Conservation (phyloP, 2,797 vertebrate species). For the Astyanax mexicanus region DNA sequence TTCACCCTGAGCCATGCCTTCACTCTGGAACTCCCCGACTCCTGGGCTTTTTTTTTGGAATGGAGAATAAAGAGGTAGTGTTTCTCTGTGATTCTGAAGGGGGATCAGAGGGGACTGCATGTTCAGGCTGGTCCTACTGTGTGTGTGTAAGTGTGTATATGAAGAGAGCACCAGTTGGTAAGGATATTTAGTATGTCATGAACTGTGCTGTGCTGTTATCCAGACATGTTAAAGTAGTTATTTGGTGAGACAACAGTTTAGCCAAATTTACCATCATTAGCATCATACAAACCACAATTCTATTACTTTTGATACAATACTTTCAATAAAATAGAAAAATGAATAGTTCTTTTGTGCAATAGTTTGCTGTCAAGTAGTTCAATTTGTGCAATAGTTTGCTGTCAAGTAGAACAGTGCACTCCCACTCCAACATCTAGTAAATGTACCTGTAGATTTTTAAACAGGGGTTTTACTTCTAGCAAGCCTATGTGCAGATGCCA, state of each 20-base stretch:
- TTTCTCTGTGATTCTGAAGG: slow-evolving; percentile 73
- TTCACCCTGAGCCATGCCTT: not conserved
- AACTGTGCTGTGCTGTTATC: slow-evolving; percentile 45
- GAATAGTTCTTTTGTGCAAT: too few relatives aligned
- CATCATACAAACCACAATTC: not conserved
- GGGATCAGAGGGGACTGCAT: slow-evolving; percentile 65
- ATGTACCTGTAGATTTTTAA: too few relatives aligned
- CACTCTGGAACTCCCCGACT: slow-evolving; percentile 37
- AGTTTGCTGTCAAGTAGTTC: too few relatives aligned
- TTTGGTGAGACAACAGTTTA: too few relatives aligned
- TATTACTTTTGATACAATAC: not conserved
- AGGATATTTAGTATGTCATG: slow-evolving; percentile 60
- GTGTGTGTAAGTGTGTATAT: slow-evolving; percentile 47
- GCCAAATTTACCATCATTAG: too few relatives aligned
- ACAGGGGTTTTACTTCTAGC: too few relatives aligned
- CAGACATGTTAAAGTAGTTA: not conserved
- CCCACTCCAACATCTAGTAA: too few relatives aligned
- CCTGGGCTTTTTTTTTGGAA: slow-evolving; percentile 53
- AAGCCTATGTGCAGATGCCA: too few relatives aligned
- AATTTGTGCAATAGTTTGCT: too few relatives aligned
- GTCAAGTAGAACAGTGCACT: too few relatives aligned
- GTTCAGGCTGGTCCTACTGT: slow-evolving; percentile 68
- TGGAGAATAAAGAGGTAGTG: slow-evolving; percentile 81
- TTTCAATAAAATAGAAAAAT: too few relatives aligned
- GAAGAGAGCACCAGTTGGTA: slow-evolving; percentile 6